Conservation (phyloP, 2,797 vertebrate genomes). For the Molossus alvarezi region DNA sequence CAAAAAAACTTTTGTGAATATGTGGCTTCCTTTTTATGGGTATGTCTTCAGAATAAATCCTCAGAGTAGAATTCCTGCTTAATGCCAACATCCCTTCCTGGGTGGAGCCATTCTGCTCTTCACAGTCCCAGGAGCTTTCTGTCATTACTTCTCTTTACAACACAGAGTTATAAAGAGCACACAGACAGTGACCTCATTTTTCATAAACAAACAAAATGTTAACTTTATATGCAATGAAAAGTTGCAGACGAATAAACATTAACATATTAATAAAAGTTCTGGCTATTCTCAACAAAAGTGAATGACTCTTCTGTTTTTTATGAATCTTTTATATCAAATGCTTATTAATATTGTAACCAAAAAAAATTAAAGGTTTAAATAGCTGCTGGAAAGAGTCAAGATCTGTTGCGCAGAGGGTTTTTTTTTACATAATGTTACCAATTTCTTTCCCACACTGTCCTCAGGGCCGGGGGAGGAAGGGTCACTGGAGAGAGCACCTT, state of each 20-base stretch:
- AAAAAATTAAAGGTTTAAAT: not conserved
- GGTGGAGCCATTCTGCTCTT: no score
- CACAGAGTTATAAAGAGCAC: no score
- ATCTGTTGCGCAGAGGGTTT: conserved; percentile 14
- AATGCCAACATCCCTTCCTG: no score
- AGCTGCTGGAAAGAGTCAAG: conserved; percentile 54
- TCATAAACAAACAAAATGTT: no score
- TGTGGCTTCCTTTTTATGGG: no score
- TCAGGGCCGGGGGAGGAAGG: not conserved
- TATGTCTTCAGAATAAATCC: no score
- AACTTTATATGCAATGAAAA: not conserved
- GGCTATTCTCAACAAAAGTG: not conserved
- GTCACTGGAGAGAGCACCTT: not conserved
- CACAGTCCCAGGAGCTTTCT: no score
- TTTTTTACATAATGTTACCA: not conserved
- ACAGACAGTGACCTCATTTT: no score
- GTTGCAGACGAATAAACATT: not conserved
- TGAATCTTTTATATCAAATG: conserved; percentile 31
- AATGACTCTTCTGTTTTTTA: conserved; percentile 9
- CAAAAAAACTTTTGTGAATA: no score
- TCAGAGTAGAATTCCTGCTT: no score
- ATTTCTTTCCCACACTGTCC: not conserved
- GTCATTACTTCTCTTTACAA: no score
- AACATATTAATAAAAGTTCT: conserved; percentile 14
- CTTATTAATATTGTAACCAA: not conserved